phyloP scores from a whole-genome alignment of 2,888 invertebrate genomes.

The Noctua pronuba region DNA sequence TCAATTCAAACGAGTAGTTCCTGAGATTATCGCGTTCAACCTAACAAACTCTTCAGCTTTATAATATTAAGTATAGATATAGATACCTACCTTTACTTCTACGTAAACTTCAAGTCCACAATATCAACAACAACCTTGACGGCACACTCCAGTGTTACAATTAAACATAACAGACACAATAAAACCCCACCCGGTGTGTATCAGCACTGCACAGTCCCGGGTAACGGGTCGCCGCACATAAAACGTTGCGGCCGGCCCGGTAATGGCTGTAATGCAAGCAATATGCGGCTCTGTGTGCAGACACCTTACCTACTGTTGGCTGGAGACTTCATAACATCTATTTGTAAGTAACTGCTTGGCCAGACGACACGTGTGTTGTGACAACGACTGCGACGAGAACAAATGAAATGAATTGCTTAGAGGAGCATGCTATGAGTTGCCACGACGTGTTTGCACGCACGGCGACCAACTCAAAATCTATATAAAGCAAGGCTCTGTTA shows the following conservation, averaged over 20 bases:
- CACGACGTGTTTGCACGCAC: too few relatives aligned
- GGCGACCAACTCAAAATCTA: too few relatives aligned
- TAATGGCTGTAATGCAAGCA: conserved; percentile 46
- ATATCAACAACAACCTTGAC: too few relatives aligned
- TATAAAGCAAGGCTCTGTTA: too few relatives aligned
- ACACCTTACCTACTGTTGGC: neutral
- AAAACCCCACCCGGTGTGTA: conserved; percentile 21
- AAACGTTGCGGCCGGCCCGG: conserved; percentile 43
- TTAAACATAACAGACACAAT: conserved; percentile 18
- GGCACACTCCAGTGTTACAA: conserved; percentile 13
- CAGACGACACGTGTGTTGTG: neutral
- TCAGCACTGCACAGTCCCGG: conserved; percentile 10
- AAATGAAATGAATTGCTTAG: neutral
- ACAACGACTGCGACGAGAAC: neutral
- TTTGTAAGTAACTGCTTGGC: neutral
- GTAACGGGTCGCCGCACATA: conserved; percentile 61
- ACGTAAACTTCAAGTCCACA: too few relatives aligned
- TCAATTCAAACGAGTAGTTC: too few relatives aligned
- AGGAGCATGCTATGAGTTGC: too few relatives aligned
- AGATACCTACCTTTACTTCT: too few relatives aligned
- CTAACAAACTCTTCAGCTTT: too few relatives aligned
- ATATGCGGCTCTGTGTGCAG: conserved; percentile 35
- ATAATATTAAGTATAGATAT: too few relatives aligned
- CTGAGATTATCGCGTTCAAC: too few relatives aligned
- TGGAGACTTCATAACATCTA: neutral